phyloP scores from a whole-genome alignment of 2,888 invertebrate species.

The Euzophera pinguis region DNA sequence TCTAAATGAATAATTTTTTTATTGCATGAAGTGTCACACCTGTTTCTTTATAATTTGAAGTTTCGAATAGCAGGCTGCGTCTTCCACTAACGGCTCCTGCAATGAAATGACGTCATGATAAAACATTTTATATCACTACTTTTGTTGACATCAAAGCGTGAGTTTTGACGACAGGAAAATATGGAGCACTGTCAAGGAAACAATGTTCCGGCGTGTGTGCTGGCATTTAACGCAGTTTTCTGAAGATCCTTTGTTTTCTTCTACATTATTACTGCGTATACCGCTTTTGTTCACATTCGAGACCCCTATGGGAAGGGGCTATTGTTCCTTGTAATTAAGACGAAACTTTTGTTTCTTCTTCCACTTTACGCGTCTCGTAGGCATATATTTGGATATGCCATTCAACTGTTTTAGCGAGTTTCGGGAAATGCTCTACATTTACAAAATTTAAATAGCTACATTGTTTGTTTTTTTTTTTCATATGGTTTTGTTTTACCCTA shows the following conservation, averaged over 20 bases:
- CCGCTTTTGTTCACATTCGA: slow-evolving; percentile 15
- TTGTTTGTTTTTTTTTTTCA: too few species aligned
- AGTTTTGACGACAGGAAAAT: slow-evolving; percentile 44
- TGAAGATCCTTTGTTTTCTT: slow-evolving; percentile 36
- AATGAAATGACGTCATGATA: slow-evolving; percentile 46
- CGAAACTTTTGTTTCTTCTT: slow-evolving; percentile 16
- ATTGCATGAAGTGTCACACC: neutral
- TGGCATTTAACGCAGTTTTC: slow-evolving; percentile 40
- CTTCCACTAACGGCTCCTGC: slow-evolving; percentile 23
- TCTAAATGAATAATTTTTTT: too few species aligned
- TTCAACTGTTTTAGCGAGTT: neutral
- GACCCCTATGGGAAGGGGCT: slow-evolving; percentile 10
- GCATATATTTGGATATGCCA: neutral
- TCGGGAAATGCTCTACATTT: too few species aligned
- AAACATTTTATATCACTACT: slow-evolving; percentile 66
- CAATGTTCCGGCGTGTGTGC: slow-evolving; percentile 33
- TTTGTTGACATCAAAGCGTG: slow-evolving; percentile 60
- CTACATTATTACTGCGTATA: slow-evolving; percentile 25
- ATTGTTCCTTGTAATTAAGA: slow-evolving; percentile 13
- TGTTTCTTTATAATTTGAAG: neutral
- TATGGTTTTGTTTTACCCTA: too few species aligned
- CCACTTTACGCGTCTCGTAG: slow-evolving; percentile 3
- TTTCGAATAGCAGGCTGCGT: slow-evolving; percentile 27
- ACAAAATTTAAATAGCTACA: too few species aligned
- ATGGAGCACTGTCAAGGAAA: slow-evolving; percentile 33